Evolutionary conservation across 2,797 vertebrate species (phyloP).

Genomic region (Enteromius paludinosus): DNA sequence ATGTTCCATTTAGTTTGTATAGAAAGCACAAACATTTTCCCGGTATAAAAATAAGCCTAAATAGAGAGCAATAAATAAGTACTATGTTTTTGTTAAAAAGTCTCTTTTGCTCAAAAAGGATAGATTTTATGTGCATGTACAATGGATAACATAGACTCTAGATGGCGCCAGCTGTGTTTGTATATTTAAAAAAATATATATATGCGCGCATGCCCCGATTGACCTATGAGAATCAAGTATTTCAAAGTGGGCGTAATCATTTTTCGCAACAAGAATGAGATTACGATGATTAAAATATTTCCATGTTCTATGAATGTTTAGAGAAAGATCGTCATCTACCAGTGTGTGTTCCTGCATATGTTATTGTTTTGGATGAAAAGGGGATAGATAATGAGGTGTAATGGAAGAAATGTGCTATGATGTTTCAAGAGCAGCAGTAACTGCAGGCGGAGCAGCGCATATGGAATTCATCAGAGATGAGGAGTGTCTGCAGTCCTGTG

Average conservation of each 20-base stretch:
- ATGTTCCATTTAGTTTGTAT: background rate
- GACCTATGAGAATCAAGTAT: background rate
- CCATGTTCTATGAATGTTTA: background rate
- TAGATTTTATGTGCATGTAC: background rate
- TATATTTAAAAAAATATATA: background rate
- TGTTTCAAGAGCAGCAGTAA: constrained; percentile 35
- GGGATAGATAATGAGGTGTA: constrained; percentile 46
- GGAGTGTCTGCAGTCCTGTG: constrained; percentile 26
- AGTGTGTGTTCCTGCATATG: background rate
- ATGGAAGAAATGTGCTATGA: constrained; percentile 46
- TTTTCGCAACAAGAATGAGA: background rate
- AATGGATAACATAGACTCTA: background rate
- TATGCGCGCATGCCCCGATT: background rate
- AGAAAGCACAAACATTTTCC: constrained; percentile 7
- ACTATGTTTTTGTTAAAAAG: background rate
- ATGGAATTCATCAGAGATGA: constrained; percentile 36
- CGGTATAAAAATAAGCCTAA: background rate
- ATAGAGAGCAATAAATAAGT: background rate
- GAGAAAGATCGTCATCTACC: background rate
- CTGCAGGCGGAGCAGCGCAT: constrained; percentile 27
- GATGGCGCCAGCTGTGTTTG: background rate
- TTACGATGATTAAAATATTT: background rate
- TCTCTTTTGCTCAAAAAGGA: background rate
- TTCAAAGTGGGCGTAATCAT: background rate
- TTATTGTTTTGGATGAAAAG: constrained; percentile 39